Evolutionary conservation across 2,888 invertebrate genomes (phyloP).

Genomic region (Cephus runcator): DNA sequence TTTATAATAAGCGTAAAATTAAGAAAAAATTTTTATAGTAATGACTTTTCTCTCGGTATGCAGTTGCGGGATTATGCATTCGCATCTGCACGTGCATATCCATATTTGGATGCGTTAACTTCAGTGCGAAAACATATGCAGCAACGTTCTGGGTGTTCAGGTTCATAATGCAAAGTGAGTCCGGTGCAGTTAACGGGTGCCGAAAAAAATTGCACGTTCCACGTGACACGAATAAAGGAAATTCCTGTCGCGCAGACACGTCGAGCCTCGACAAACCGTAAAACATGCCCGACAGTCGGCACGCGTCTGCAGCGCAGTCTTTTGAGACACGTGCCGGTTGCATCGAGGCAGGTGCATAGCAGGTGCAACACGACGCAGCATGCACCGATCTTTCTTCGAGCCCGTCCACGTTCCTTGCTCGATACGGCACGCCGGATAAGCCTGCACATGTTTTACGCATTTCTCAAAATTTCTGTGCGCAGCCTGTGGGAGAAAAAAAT

Average conservation of each 20-base stretch:
- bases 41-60: neutral
- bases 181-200: neutral
- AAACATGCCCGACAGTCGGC: slow-evolving; percentile 3
- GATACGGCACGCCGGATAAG: neutral
- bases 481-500: neutral
- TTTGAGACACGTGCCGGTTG: slow-evolving; percentile 3
- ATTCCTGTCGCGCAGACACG: neutral
- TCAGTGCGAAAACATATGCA: neutral
- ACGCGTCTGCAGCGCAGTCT: neutral
- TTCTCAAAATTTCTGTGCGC: neutral
- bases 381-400: neutral
- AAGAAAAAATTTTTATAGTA: neutral
- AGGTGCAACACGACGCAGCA: neutral
- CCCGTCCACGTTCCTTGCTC: neutral
- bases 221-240: slow-evolving; percentile 4
- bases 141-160: neutral
- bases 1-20: neutral
- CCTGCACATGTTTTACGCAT: neutral
- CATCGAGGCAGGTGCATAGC: neutral
- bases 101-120: neutral
- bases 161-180: neutral
- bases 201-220: slow-evolving; percentile 1
- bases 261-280: neutral
- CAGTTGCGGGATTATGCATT: neutral
- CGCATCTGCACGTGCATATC: neutral